A percentile compares a stretch with the other conserved stretches of the same genome.
Conservation (phyloP, 2,797 vertebrate species). For the Mus spretus region DNA sequence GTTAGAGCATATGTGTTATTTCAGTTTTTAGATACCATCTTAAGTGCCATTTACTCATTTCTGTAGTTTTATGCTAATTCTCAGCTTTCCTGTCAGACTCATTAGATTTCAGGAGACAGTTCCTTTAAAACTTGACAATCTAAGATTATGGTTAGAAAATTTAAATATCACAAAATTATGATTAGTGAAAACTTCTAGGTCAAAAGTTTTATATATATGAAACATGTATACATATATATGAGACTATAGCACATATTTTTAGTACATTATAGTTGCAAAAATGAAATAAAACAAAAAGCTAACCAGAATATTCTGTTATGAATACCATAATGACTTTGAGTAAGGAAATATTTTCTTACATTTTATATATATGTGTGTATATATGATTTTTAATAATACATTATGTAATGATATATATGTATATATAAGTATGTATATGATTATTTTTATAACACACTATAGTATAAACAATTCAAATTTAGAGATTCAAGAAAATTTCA, state of each 20-base stretch:
- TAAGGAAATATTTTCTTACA: not conserved
- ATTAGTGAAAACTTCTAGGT: not conserved
- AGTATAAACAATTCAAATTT: not conserved
- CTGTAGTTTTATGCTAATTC: not conserved
- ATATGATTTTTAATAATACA: too few relatives aligned
- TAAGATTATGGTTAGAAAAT: not conserved
- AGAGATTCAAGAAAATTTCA: not conserved
- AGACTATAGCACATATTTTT: not conserved
- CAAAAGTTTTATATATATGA: too few relatives aligned
- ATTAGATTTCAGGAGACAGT: not conserved
- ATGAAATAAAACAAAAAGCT: not conserved
- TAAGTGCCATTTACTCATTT: not conserved
- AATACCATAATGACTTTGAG: not conserved
- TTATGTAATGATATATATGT: too few relatives aligned
- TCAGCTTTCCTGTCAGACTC: not conserved
- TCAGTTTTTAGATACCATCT: not conserved
- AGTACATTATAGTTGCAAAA: not conserved
- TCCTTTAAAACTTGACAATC: not conserved
- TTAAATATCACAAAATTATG: constrained; percentile 36
- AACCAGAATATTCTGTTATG: not conserved
- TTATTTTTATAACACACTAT: not conserved
- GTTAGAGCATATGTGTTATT: not conserved
- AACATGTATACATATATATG: not conserved
- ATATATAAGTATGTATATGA: too few relatives aligned
- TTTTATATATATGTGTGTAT: not conserved